phyloP scores from a whole-genome alignment of 2,888 invertebrate species.

The Drepanosiphum platanoidis region DNA sequence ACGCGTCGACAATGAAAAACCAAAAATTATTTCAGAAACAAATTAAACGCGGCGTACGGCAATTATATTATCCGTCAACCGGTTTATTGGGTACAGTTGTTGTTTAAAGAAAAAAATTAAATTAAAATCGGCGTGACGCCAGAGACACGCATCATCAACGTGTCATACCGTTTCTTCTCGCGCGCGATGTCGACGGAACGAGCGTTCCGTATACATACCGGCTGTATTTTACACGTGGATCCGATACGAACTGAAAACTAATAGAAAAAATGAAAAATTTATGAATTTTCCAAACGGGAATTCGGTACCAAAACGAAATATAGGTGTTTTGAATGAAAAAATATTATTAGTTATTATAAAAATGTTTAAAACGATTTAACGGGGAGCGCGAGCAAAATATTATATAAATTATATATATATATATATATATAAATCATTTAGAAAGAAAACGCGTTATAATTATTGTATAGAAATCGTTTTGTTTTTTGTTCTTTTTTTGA shows the following conservation, averaged over 20 bases:
- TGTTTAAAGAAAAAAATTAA: background rate
- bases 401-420: too few species aligned
- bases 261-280: background rate
- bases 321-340: too few species aligned
- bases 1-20: conserved; percentile 24
- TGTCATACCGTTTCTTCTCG: conserved; percentile 38
- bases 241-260: background rate
- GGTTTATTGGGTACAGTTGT: conserved; percentile 9
- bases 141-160: conserved; percentile 50
- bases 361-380: background rate
- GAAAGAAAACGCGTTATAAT: background rate
- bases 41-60: conserved; percentile 56
- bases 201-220: background rate
- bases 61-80: conserved; percentile 45
- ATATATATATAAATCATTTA: too few species aligned
- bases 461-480: background rate
- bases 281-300: background rate
- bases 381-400: background rate
- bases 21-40: conserved; percentile 10
- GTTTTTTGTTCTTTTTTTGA: too few species aligned
- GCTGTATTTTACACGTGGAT: background rate
- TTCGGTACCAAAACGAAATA: too few species aligned
- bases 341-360: background rate
- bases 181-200: background rate
- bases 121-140: conserved; percentile 36